Conservation (phyloP, 1,140 invertebrate species). For the Magallana gigas region DNA sequence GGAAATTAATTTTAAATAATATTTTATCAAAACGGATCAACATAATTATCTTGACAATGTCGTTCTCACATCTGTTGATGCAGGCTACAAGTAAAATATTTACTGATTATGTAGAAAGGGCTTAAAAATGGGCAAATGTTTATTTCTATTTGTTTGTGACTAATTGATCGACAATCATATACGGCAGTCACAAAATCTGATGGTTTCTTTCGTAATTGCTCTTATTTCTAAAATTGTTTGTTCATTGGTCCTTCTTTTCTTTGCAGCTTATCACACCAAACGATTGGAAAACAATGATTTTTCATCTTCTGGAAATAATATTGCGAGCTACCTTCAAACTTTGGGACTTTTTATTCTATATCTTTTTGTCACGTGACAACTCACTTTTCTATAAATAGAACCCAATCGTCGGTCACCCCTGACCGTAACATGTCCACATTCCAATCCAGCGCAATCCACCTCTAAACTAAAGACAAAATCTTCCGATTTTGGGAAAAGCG, state of each 20-base stretch:
- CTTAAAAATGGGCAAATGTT: too few species aligned
- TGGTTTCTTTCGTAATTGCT: too few species aligned
- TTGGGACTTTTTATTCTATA: not conserved
- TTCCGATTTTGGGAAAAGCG: not conserved
- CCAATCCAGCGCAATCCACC: not conserved
- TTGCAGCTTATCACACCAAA: conserved; percentile 15
- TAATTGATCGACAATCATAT: too few species aligned
- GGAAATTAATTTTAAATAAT: too few species aligned
- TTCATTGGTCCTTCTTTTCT: not conserved
- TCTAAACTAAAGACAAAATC: not conserved
- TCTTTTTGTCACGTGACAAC: conserved; percentile 22
- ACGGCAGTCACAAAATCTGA: too few species aligned
- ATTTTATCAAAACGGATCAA: too few species aligned
- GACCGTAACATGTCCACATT: not conserved
- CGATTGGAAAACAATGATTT: not conserved
- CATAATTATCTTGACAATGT: too few species aligned
- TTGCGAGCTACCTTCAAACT: not conserved
- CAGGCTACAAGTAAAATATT: too few species aligned
- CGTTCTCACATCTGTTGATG: too few species aligned
- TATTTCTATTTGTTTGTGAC: too few species aligned
- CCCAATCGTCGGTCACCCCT: not conserved
- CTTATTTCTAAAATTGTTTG: too few species aligned
- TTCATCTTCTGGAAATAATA: not conserved
- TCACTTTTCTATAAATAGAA: not conserved
- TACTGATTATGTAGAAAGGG: too few species aligned